Conservation (phyloP, 2,113 vertebrate genomes). For the Donacobius atricapilla region DNA sequence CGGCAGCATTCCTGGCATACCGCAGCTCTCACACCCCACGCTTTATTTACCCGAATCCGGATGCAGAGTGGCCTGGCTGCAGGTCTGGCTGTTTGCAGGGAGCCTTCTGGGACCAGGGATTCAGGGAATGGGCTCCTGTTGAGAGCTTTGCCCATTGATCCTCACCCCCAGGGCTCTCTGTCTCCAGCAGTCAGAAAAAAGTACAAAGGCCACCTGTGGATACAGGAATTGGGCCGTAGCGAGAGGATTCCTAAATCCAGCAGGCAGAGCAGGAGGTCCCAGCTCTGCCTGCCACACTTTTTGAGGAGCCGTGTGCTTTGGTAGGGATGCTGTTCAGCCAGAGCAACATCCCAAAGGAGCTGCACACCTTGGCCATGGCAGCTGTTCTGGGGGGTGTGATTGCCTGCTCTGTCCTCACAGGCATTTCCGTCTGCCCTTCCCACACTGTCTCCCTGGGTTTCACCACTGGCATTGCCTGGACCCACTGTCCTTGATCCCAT, state of each 20-base stretch:
- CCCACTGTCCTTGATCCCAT: neutral
- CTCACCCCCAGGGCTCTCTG: neutral
- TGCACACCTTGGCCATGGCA: neutral
- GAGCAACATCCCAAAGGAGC: neutral
- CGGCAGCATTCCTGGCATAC: conserved; percentile 57
- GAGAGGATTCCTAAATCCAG: neutral
- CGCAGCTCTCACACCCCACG: neutral
- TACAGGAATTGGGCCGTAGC: accelerated
- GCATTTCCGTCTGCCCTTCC: neutral
- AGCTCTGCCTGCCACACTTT: neutral
- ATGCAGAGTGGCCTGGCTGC: neutral
- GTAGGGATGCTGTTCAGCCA: neutral
- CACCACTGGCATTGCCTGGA: neutral
- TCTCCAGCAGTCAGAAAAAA: neutral
- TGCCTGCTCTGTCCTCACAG: neutral
- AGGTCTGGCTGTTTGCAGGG: neutral
- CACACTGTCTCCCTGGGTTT: neutral
- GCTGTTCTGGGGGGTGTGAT: neutral
- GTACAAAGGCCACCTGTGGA: neutral
- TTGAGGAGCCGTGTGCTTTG: accelerated
- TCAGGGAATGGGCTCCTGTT: neutral
- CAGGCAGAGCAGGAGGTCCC: neutral
- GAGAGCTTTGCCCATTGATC: neutral
- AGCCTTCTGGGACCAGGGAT: neutral
- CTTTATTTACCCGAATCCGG: neutral